phyloP scores from a whole-genome alignment of 2,888 invertebrate species.

The Chrysolina americana region DNA sequence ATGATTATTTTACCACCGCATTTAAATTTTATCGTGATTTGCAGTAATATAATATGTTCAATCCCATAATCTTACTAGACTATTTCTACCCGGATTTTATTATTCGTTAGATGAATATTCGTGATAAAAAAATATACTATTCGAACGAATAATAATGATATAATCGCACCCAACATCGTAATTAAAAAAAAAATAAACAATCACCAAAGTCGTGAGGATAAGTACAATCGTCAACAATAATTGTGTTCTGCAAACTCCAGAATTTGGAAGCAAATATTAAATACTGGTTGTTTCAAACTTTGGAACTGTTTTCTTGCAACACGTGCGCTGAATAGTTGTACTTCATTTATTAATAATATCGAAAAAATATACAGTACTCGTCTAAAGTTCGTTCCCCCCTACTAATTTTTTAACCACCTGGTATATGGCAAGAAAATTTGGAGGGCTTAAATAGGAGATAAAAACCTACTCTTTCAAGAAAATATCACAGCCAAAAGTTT shows the following conservation, averaged over 20 bases:
- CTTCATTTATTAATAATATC: too few relatives aligned
- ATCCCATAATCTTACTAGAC: background rate
- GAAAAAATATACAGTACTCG: too few relatives aligned
- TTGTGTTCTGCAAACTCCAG: background rate
- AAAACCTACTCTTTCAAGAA: too few relatives aligned
- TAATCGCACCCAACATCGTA: background rate
- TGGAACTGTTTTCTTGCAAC: too few relatives aligned
- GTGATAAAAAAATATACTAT: background rate
- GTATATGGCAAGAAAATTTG: too few relatives aligned
- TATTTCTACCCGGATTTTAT: background rate
- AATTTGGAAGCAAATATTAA: background rate
- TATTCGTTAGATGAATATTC: constrained; percentile 6
- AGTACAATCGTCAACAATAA: background rate
- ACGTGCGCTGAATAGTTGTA: too few relatives aligned
- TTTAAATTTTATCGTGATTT: background rate
- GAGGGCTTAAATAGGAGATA: too few relatives aligned
- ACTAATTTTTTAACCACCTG: too few relatives aligned
- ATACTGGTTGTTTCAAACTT: too few relatives aligned
- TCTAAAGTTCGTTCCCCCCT: too few relatives aligned
- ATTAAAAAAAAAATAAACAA: constrained; percentile 19
- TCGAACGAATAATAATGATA: background rate
- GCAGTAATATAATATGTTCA: background rate
- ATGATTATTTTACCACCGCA: too few relatives aligned
- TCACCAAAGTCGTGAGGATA: background rate
- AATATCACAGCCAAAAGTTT: too few relatives aligned